Percentiles rank a stretch among this genome's conserved stretches.
Conservation (phyloP, 2,888 invertebrate species). For the Epirrita christyi region DNA sequence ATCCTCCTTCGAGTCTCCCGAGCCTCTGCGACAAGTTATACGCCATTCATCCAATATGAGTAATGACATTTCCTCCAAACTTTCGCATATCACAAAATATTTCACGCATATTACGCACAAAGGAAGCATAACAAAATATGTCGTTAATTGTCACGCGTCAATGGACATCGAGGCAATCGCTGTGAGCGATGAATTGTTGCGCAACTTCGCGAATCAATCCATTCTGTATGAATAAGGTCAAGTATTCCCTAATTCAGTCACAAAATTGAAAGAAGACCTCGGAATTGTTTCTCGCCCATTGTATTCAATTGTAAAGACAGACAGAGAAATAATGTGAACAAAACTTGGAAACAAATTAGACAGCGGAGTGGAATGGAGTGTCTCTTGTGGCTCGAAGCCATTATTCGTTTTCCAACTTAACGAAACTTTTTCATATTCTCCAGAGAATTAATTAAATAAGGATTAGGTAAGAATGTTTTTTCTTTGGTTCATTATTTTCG, state of each 20-base stretch:
- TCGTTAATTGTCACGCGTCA: slow-evolving; percentile 40
- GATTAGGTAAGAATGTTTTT: slow-evolving; percentile 61
- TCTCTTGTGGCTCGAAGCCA: slow-evolving; percentile 50
- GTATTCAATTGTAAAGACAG: slow-evolving; percentile 63
- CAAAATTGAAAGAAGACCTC: slow-evolving; percentile 33
- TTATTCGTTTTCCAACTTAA: slow-evolving; percentile 60
- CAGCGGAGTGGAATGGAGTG: slow-evolving; percentile 52
- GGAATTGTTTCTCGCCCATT: slow-evolving; percentile 49
- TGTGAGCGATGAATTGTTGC: slow-evolving; percentile 47
- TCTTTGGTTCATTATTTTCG: slow-evolving; percentile 54
- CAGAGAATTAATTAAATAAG: slow-evolving; percentile 66
- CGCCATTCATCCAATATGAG: slow-evolving; percentile 25
- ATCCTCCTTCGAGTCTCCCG: slow-evolving; percentile 1
- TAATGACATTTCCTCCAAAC: slow-evolving; percentile 36
- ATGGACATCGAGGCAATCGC: slow-evolving; percentile 43
- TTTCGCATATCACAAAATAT: slow-evolving; percentile 42
- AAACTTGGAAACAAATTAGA: slow-evolving; percentile 68
- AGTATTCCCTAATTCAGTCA: slow-evolving; percentile 40
- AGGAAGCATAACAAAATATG: slow-evolving; percentile 38
- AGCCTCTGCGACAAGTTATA: slow-evolving; percentile 13
- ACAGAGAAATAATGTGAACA: slow-evolving; percentile 62
- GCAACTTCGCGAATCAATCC: slow-evolving; percentile 48
- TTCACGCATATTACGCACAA: slow-evolving; percentile 39
- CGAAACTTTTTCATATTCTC: slow-evolving; percentile 62
- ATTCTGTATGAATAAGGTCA: slow-evolving; percentile 48